These are phyloP conservation scores for Drosophila eohydei DNA, from an alignment of 2,888 invertebrate species.

Conservation along the genomic window DNA sequence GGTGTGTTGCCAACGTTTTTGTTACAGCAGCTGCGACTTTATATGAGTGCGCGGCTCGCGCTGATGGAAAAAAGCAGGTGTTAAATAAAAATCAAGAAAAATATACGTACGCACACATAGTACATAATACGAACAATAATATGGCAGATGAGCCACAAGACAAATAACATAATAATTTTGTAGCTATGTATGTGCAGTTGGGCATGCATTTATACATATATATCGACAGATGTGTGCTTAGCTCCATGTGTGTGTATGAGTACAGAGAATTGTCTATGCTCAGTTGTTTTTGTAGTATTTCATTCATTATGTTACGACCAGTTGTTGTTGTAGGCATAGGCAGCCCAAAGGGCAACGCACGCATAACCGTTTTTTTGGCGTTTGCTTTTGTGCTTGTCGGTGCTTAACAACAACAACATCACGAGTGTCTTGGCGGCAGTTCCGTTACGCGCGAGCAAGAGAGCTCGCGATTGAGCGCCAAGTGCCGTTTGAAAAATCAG, in stretches of 20 bases:
- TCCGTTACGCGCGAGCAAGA: slow-evolving; percentile 65
- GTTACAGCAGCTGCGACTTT: slow-evolving; percentile 47
- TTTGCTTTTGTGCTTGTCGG: slow-evolving; percentile 47
- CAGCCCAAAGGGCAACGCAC: slow-evolving; percentile 76
- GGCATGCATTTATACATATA: not conserved
- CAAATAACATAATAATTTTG: slow-evolving; percentile 29
- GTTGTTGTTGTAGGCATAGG: slow-evolving; percentile 36
- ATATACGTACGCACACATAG: slow-evolving; percentile 1
- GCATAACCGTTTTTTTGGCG: slow-evolving; percentile 63
- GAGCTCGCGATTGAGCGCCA: slow-evolving; percentile 53
- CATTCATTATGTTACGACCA: slow-evolving; percentile 49
- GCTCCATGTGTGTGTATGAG: slow-evolving; percentile 23
- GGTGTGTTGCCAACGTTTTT: slow-evolving; percentile 37
- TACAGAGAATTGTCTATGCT: slow-evolving; percentile 38
- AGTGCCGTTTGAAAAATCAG: slow-evolving; percentile 69
- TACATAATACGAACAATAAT: slow-evolving; percentile 35
- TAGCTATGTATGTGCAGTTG: slow-evolving; percentile 10
- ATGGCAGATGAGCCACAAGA: slow-evolving; percentile 27
- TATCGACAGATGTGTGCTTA: not conserved
- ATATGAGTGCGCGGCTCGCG: slow-evolving; percentile 24
- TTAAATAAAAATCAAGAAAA: slow-evolving; percentile 66
- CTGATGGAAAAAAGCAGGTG: slow-evolving; percentile 76
- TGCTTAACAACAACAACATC: slow-evolving; percentile 30
- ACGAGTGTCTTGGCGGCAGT: slow-evolving; percentile 48
- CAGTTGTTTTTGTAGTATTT: slow-evolving; percentile 52